A percentile compares a stretch with the other conserved stretches of the same genome.
Evolutionary conservation across 2,113 vertebrate genomes (phyloP).

Genomic region (Indri indri): DNA sequence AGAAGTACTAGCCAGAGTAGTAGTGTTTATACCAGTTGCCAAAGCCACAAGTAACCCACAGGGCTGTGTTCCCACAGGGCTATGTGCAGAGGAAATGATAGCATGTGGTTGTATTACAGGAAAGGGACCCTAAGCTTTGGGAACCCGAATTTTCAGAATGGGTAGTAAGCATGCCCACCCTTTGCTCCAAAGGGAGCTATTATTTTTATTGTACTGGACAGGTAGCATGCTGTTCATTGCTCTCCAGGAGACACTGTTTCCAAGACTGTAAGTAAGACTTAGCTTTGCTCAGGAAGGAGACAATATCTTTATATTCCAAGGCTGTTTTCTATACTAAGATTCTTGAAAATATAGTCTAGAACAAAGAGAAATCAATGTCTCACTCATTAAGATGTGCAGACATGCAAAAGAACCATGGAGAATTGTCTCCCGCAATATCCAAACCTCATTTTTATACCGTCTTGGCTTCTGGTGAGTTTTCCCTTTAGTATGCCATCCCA

Average conservation of each 20-base stretch:
- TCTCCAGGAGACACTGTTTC: background rate
- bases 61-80: background rate
- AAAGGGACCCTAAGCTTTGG: background rate
- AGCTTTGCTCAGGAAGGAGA: background rate
- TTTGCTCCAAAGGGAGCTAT: background rate
- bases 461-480: slow-evolving; percentile 6
- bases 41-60: background rate
- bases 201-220: background rate
- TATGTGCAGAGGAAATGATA: background rate
- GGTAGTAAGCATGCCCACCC: background rate
- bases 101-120: background rate
- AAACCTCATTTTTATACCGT: background rate
- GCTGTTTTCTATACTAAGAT: background rate
- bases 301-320: background rate
- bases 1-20: background rate
- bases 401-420: background rate
- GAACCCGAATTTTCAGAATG: background rate
- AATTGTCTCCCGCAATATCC: background rate
- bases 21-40: background rate
- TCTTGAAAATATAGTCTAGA: background rate
- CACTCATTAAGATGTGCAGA: background rate
- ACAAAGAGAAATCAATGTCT: background rate
- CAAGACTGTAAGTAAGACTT: background rate
- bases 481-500: background rate
- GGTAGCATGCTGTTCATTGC: background rate